Percentiles rank a stretch among this genome's conserved stretches.
These are phyloP conservation scores for Parochlus steinenii DNA, from an alignment of 2,888 invertebrate genomes.

Conservation along the genomic window DNA sequence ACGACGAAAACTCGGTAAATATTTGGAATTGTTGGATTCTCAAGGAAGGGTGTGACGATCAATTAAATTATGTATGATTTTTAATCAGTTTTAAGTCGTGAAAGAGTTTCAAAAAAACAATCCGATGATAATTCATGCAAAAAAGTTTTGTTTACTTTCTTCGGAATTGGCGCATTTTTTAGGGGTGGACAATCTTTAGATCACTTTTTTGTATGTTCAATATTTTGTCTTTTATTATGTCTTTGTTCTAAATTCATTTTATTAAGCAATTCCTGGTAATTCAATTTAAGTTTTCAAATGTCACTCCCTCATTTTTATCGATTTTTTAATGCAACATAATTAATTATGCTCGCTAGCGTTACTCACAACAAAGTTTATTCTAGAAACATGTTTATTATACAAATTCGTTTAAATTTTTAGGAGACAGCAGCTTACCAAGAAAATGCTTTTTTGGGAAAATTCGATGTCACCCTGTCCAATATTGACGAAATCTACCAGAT, in stretches of 20 bases:
- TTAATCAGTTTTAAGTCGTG: not conserved
- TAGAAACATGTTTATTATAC: too few species aligned
- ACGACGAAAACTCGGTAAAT: slow-evolving; percentile 20
- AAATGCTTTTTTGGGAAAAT: slow-evolving; percentile 24
- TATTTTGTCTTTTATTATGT: too few species aligned
- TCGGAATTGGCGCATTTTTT: too few species aligned
- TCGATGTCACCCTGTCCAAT: slow-evolving; percentile 29
- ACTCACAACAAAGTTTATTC: too few species aligned
- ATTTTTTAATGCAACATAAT: not conserved
- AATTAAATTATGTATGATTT: not conserved
- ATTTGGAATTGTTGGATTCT: not conserved
- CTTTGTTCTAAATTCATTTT: not conserved
- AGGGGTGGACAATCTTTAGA: too few species aligned
- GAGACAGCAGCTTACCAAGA: slow-evolving; percentile 22
- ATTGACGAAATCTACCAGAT: slow-evolving; percentile 29
- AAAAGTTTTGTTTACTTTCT: not conserved
- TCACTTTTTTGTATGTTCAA: too few species aligned
- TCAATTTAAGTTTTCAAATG: not conserved
- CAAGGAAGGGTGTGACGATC: not conserved
- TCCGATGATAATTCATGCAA: too few species aligned
- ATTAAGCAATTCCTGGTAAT: not conserved
- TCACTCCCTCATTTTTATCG: not conserved
- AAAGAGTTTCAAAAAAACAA: too few species aligned
- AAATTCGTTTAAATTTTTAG: slow-evolving; percentile 15
- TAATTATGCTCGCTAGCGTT: not conserved